Conservation (phyloP, 2,113 vertebrate genomes). For the Pitta sordida region DNA sequence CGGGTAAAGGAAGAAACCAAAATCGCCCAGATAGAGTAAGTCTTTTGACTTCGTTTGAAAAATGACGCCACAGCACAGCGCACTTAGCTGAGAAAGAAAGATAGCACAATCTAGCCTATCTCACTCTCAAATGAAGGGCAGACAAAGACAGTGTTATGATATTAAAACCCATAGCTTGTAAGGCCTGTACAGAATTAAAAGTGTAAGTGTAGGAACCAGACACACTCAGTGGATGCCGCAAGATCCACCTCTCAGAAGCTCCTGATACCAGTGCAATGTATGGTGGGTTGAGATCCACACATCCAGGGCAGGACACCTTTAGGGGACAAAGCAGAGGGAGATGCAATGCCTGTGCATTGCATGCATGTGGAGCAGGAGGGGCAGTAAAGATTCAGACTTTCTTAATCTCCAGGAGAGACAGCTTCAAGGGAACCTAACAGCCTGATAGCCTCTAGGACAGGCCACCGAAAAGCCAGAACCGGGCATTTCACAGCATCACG, state of each 20-base stretch:
- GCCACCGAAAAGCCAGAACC: not conserved
- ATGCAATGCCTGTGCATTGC: not conserved
- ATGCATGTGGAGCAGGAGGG: not conserved
- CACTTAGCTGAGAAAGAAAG: not conserved
- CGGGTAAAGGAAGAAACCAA: slow-evolving; percentile 32
- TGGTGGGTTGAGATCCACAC: accelerated
- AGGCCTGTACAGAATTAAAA: not conserved
- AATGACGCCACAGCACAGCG: not conserved
- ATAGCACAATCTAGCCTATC: not conserved
- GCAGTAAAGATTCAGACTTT: not conserved
- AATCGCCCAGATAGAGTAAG: not conserved
- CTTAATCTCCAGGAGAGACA: not conserved
- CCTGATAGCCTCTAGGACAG: not conserved
- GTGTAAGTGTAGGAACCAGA: not conserved
- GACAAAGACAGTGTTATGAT: not conserved
- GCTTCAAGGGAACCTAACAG: not conserved
- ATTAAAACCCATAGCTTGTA: not conserved
- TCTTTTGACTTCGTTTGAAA: slow-evolving; percentile 28
- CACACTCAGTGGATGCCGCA: not conserved
- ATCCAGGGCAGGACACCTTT: not conserved
- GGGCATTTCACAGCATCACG: not conserved
- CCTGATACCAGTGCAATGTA: not conserved
- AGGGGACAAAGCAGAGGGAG: not conserved
- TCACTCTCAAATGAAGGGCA: not conserved
- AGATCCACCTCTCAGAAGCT: not conserved